Base-by-base conservation (phyloP, 2,797 vertebrate genomes). In the Hipposideros larvatus region DNA sequence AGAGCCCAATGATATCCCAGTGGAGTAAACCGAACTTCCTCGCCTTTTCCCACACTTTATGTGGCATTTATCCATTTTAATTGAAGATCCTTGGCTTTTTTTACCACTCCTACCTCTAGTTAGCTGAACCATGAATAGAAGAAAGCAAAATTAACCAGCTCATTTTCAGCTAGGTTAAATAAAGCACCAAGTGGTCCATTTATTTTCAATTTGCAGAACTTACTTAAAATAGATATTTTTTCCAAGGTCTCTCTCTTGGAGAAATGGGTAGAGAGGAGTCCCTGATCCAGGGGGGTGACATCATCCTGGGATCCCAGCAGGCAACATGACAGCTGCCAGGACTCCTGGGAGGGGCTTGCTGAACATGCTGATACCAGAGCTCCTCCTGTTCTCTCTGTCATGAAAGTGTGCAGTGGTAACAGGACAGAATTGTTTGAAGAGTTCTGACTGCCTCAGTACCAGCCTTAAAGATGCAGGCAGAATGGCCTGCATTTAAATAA, bases 171-270 rank as follows among this genome's bases (percentile, higher is more conserved):
- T 89, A 21, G 11, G 70, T 96, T 96, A 97, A 97, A 96, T 93
- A 97, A 98, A 96, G 63, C 85, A 71, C 68, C 21, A 55, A n/a
- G 37, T 55, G 7, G 53, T 87, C 92, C 94, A 77, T 91, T 98
- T 73, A n/a, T 74, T 97, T 94, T 79, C 70, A 86, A 61, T 96
- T 98, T 98, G 34, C 63, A 31, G 3, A 94, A n/a, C 90, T 96
- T 87, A 57, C 87, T 71, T 74, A 61, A 84, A 94, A 83, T 46
- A 85, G 59, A 22, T 91, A 65, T 93, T 63, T 70, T 91, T 59
- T 14, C 75, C 22, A 84, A 82, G 74, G 77, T 3, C 4, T 95
- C 77, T 92, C n/a, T 82, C 75, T 97, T 85, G 46, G 15, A 91
- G 71, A 93, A 71, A 7, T n/a, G 26, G 59, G 4, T 46, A 24